A percentile compares a stretch with the other conserved stretches of the same genome.
Conservation (phyloP, 2,113 vertebrate genomes). For the Bostrychus sinensis region DNA sequence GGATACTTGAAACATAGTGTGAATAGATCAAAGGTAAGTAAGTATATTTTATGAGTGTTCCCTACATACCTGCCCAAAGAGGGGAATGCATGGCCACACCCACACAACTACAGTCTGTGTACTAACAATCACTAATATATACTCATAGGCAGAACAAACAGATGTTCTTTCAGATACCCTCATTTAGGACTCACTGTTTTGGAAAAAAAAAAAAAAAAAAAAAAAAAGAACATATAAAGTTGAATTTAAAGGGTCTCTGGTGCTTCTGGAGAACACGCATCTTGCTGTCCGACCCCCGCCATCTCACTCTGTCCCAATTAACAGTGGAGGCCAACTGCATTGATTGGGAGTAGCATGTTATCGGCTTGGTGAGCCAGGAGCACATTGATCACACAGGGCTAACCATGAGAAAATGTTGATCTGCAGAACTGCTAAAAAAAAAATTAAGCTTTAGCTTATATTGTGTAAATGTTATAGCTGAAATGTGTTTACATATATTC, state of each 20-base stretch:
- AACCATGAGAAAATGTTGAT: constrained; percentile 74
- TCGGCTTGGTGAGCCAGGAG: constrained; percentile 69
- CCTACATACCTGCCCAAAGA: constrained; percentile 61
- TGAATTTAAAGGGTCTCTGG: constrained; percentile 54
- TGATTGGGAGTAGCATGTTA: constrained; percentile 73
- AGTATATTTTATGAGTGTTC: constrained; percentile 46
- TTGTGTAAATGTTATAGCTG: not conserved
- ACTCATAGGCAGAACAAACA: constrained; percentile 72
- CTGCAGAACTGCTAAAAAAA: constrained; percentile 57
- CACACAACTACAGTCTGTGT: constrained; percentile 52
- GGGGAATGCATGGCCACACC: constrained; percentile 57
- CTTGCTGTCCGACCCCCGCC: constrained; percentile 48
- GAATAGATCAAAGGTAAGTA: constrained; percentile 10
- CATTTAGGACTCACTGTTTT: constrained; percentile 29
- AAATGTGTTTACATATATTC: constrained; percentile 11
- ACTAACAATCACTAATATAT: constrained; percentile 77
- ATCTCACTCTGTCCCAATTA: constrained; percentile 68
- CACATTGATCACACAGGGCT: constrained; percentile 77
- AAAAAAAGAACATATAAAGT: constrained; percentile 1
- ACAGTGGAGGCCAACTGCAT: constrained; percentile 74
- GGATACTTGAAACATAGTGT: constrained; percentile 20
- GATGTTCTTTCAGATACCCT: constrained; percentile 66
- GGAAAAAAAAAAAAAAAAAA: constrained; percentile 14
- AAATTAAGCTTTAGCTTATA: constrained; percentile 31
- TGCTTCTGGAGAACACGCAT: constrained; percentile 62